Conservation (phyloP, 2,113 vertebrate species). For the Caretta caretta region DNA sequence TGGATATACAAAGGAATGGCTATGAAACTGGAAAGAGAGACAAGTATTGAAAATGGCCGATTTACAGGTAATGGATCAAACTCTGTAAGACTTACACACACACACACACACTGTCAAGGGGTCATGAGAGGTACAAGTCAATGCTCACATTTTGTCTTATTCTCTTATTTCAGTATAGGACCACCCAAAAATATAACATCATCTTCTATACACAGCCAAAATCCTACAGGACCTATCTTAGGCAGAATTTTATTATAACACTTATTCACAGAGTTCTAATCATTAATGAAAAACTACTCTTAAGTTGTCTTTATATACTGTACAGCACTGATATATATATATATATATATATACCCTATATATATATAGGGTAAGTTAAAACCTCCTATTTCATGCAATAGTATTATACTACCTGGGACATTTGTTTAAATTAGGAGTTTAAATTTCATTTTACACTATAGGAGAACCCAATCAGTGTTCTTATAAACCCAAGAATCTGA, state of each 20-base stretch:
- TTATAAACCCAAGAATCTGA: conserved; percentile 12
- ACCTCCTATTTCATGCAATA: background rate
- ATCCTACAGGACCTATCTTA: background rate
- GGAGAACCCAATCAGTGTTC: conserved; percentile 29
- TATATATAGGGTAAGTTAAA: background rate
- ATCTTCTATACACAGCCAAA: background rate
- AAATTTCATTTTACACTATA: conserved; percentile 26
- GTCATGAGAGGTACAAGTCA: background rate
- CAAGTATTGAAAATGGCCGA: background rate
- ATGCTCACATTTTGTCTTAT: background rate
- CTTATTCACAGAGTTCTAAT: background rate
- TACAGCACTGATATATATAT: background rate
- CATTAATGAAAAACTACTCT: background rate
- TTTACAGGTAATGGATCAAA: background rate
- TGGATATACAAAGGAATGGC: background rate
- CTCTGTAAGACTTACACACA: background rate
- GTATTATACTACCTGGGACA: background rate
- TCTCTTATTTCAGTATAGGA: background rate
- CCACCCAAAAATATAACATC: background rate
- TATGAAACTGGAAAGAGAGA: background rate
- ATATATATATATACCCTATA: too few relatives aligned
- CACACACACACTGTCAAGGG: background rate
- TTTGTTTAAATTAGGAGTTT: conserved; percentile 42
- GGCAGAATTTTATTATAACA: background rate
- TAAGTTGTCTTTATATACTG: background rate